phyloP scores from a whole-genome alignment of 2,797 vertebrate species.

The Siniperca undulata region DNA sequence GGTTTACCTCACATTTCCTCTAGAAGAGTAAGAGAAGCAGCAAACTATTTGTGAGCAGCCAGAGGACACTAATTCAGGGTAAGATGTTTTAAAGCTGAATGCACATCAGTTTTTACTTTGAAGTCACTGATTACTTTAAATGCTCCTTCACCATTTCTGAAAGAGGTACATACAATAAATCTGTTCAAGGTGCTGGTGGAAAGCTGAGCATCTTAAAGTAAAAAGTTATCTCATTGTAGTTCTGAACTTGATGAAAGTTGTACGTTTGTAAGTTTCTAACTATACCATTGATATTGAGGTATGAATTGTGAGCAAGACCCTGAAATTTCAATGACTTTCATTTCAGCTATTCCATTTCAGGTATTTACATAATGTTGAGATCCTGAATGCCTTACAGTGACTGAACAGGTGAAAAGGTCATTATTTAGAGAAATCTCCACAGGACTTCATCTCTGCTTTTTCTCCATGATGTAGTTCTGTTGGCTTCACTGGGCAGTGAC shows the following conservation, averaged over 20 bases:
- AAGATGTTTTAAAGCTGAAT: slow-evolving; percentile 25
- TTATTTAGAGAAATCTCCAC: slow-evolving; percentile 3
- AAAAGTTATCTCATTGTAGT: slow-evolving; percentile 10
- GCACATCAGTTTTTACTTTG: slow-evolving; percentile 31
- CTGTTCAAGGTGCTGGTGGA: slow-evolving; percentile 8
- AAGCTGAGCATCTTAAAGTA: slow-evolving; percentile 21
- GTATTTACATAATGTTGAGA: slow-evolving; percentile 4
- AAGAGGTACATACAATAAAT: slow-evolving; percentile 25
- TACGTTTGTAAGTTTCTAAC: background rate
- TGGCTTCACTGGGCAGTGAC: background rate
- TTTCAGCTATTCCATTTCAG: slow-evolving; percentile 18
- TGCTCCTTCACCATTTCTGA: slow-evolving; percentile 15
- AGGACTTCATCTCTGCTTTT: background rate
- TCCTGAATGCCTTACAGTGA: background rate
- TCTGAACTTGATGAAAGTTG: slow-evolving; percentile 29
- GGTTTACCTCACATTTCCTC: slow-evolving; percentile 27
- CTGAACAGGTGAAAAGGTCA: background rate
- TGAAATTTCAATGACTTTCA: slow-evolving; percentile 15
- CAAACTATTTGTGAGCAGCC: slow-evolving; percentile 35
- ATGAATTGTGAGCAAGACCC: slow-evolving; percentile 4
- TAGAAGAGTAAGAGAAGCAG: background rate
- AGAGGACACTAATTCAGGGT: slow-evolving; percentile 25
- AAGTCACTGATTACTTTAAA: slow-evolving; percentile 46
- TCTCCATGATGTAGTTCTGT: slow-evolving; percentile 4
- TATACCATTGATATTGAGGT: background rate